phyloP scores from a whole-genome alignment of 1,140 invertebrate species.

The Geopemphigus sp. region DNA sequence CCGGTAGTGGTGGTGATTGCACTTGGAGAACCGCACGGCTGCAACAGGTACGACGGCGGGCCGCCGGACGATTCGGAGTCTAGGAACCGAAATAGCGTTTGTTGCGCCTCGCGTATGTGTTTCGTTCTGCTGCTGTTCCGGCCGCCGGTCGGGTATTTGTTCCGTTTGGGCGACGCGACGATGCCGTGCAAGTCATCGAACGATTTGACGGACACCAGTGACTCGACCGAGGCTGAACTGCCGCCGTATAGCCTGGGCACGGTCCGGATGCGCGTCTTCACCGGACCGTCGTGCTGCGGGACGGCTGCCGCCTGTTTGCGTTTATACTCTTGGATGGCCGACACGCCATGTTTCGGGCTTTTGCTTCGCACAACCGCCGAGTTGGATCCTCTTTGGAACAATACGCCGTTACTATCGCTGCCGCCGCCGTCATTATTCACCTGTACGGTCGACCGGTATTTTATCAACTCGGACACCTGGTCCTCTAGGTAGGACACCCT shows the following conservation, averaged over 20 bases:
- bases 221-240: constrained; percentile 31
- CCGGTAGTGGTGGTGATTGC: too few relatives aligned
- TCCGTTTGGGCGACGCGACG: not conserved
- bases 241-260: constrained; percentile 26
- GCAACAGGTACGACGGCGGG: not conserved
- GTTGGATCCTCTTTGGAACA: constrained; percentile 30
- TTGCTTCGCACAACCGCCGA: constrained; percentile 37
- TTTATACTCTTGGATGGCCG: constrained; percentile 39
- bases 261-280: constrained; percentile 33
- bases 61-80: constrained; percentile 26
- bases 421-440: not conserved
- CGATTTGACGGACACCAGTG: constrained; percentile 13
- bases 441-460: not conserved
- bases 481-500: constrained; percentile 86
- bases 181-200: constrained; percentile 13
- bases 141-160: not conserved
- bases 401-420: not conserved
- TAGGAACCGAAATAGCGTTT: constrained; percentile 53
- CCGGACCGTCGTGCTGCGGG: not conserved
- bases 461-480: constrained; percentile 71
- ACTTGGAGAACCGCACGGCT: not conserved
- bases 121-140: constrained; percentile 51
- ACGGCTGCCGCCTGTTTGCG: not conserved
- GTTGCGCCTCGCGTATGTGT: constrained; percentile 55
- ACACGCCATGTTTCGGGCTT: constrained; percentile 47